Evolutionary conservation across 2,888 invertebrate genomes (phyloP), one percentile per base, ranked within the genome.

Genomic region (Heliconius ismenius): DNA sequence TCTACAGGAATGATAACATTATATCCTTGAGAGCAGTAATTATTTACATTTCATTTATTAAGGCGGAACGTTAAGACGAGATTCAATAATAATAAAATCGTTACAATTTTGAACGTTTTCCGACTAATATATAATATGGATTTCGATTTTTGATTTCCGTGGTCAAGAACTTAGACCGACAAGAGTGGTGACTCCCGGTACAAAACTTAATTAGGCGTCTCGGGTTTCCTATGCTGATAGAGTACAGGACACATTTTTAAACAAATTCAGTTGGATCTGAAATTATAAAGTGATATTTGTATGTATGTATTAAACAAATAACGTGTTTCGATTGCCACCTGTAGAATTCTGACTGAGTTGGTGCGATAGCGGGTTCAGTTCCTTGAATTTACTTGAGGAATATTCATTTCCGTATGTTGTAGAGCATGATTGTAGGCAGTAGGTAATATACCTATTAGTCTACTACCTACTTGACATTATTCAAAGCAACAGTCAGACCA

Each of bases 51-150:
- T 39, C 28, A 74, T 39, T 68, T 43, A 74, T 60, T 43, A 36
- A 18, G 39, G 24, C 74, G 74, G 68, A 68, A 60, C 39, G 39
- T 58, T 60, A 39, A 21, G 60, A 67, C 39, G n/a, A 36, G 24
- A n/a, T 74, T 58, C 39, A 67, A 74, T 74, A 24, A 74, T 65
- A 24, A n/a, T 65, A 24, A 54, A 74, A 60, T 49, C 18, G 43
- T 49, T 49, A 18, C 43, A 49, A 49, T 49, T 49, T 49, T 18
- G 15, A 49, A 49, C 11, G 18, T 15, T 49, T 49, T 1, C 15
- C 15, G 18, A 18, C 43, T 49, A 18, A 49, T 18, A 49, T 6
- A 18, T 49, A 49, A 18, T 2, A 49, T 43, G 43, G 43, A 43
- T 43, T 43, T 15, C 4, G 43, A 43, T 43, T 28, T 28, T 43